Conservation (phyloP, 2,113 vertebrate species). For the Vidua chalybeata region DNA sequence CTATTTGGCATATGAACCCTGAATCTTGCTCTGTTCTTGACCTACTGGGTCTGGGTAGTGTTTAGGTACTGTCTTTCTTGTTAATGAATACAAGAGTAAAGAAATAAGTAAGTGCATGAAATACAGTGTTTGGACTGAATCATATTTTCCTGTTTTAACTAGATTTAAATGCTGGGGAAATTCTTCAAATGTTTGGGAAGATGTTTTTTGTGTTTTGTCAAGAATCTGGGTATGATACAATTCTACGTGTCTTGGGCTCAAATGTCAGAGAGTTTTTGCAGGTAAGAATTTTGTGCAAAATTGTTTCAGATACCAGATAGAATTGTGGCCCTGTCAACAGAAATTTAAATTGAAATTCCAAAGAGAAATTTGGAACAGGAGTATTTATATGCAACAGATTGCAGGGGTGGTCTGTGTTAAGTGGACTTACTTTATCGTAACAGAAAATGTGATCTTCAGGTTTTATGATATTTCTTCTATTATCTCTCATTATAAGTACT, state of each 20-base stretch:
- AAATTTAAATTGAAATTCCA: neutral
- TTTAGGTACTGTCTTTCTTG: neutral
- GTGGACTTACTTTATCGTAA: neutral
- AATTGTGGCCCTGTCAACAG: neutral
- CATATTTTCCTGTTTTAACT: slow-evolving; percentile 32
- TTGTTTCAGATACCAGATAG: neutral
- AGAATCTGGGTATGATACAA: slow-evolving; percentile 98
- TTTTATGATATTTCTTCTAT: neutral
- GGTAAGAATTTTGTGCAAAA: slow-evolving; percentile 73
- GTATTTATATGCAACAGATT: neutral
- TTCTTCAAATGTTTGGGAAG: slow-evolving; percentile 98
- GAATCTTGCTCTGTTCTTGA: neutral
- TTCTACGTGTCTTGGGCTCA: slow-evolving; percentile 93
- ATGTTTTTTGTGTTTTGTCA: slow-evolving; percentile 99
- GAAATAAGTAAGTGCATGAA: neutral
- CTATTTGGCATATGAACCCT: neutral
- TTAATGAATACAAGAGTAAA: neutral
- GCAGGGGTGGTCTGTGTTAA: neutral
- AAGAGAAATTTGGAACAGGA: neutral
- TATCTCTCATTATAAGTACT: neutral
- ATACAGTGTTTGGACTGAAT: neutral
- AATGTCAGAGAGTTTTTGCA: slow-evolving; percentile 98
- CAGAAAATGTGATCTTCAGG: neutral
- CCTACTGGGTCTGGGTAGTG: neutral
- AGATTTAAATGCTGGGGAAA: slow-evolving; percentile 96